Conservation (phyloP, 2,113 vertebrate genomes). For the Actenoides hombroni region DNA sequence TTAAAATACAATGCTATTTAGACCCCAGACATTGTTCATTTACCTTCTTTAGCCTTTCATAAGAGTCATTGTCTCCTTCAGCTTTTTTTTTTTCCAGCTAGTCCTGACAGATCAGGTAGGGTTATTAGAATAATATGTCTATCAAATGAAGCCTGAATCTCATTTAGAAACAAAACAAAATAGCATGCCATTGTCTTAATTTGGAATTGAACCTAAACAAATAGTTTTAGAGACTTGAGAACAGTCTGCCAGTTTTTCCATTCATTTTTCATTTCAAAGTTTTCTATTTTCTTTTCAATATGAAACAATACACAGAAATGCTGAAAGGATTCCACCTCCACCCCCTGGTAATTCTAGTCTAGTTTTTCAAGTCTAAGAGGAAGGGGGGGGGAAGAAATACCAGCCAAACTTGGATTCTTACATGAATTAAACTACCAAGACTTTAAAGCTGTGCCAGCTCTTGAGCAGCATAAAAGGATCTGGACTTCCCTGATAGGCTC, state of each 20-base stretch:
- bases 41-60: not conserved
- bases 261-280: not conserved
- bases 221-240: not conserved
- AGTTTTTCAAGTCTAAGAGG: not conserved
- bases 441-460: slow-evolving; percentile 2
- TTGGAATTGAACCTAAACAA: slow-evolving; percentile 35
- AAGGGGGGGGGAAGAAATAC: not conserved
- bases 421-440: not conserved
- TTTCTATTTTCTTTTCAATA: not conserved
- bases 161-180: slow-evolving; percentile 58
- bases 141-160: slow-evolving; percentile 40
- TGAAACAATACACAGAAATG: not conserved
- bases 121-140: not conserved
- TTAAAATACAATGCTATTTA: not conserved
- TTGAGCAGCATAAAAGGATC: not conserved
- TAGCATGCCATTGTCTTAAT: slow-evolving; percentile 32
- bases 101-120: slow-evolving; percentile 2
- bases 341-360: not conserved
- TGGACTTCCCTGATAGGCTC: not conserved
- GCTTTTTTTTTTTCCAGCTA: not conserved
- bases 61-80: not conserved
- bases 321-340: not conserved
- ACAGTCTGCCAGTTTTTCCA: slow-evolving; percentile 21
- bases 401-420: not conserved
- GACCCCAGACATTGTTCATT: not conserved